Evolutionary conservation across 2,888 invertebrate species (phyloP).

Genomic region (Drosophila kambysellisi): DNA sequence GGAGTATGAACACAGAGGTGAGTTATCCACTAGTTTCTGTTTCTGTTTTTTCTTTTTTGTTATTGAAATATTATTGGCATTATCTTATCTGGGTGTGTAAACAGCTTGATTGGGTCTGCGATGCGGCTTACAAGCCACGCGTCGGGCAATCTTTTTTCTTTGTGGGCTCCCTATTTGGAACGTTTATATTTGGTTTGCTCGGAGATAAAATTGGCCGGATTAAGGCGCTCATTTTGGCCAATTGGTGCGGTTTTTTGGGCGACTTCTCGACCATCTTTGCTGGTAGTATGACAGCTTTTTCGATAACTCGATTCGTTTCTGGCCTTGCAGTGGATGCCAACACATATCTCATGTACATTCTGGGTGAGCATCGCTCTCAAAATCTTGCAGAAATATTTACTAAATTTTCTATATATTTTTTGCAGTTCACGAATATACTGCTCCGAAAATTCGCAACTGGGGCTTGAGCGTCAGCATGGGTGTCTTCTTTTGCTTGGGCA

Average conservation of each 20-base stretch:
- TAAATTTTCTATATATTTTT: background rate
- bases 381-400: background rate
- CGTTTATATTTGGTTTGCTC: conserved; percentile 86
- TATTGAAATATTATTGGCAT: background rate
- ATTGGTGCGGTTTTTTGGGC: conserved; percentile 86
- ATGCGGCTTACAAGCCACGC: conserved; percentile 86
- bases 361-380: conserved; percentile 83
- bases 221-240: conserved; percentile 86
- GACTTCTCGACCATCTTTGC: conserved; percentile 86
- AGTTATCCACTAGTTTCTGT: conserved; percentile 27
- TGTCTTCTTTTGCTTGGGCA: conserved; percentile 86
- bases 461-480: conserved; percentile 87
- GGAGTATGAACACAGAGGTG: conserved; percentile 88
- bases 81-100: conserved; percentile 28
- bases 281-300: conserved; percentile 85
- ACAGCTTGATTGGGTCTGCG: conserved; percentile 87
- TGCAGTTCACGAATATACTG: conserved; percentile 87
- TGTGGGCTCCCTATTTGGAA: conserved; percentile 87
- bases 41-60: background rate
- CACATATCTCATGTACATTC: conserved; percentile 87
- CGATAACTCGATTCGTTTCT: conserved; percentile 86
- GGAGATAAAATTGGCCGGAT: conserved; percentile 87
- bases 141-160: conserved; percentile 87
- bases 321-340: conserved; percentile 87
- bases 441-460: conserved; percentile 86